Base-by-base conservation (phyloP, 2,888 invertebrate genomes). In the Byasa hedistus region DNA sequence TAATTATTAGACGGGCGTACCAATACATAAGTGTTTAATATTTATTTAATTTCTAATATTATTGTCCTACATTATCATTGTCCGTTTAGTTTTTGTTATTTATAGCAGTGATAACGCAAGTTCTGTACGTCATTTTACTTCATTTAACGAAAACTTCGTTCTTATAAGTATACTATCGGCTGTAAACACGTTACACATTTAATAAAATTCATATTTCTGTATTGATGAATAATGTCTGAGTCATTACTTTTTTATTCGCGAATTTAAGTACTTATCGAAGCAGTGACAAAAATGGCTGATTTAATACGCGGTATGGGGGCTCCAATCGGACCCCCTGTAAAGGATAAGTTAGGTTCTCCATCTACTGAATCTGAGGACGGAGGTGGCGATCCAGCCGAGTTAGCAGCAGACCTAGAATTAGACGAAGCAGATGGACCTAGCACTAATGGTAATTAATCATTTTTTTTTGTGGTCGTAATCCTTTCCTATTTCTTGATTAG, bases 301-400 rank as follows among this genome's bases (percentile, higher is more conserved):
- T 89, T 95, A 84, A 94, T 95, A 84, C 94, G 95, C 77, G 86
- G 86, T 74, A 93, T 94, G 92, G 94, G 94, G 81, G 94, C 93
- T 81, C 93, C 93, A 70, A 92, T 92, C 68, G 94, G 94, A 86
- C 93, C 94, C 87, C 94, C 93, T 80, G 88, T 91, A 75, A 95
- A 95, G 91, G 95, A 95, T 87, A 95, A 95, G 88, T 88, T 95
- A 73, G 96, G 96, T 72, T 96, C 96, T 68, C 96, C 97, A 57
- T 96, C 96, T 73, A 96, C 96, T 67, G 96, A 96, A 79, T 97
- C 96, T 68, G 97, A 97, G 78, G 97, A 97, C 82, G 96, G 96
- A 55, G 95, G 95, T 75, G 94, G 92, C 57, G 94, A 94, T 76
- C 81, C 94, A 72, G 93, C 92, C 19, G 94, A 94, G 78, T 83